Evolutionary conservation across 2,797 vertebrate species (phyloP).

Genomic region (Xenentodon cancila): DNA sequence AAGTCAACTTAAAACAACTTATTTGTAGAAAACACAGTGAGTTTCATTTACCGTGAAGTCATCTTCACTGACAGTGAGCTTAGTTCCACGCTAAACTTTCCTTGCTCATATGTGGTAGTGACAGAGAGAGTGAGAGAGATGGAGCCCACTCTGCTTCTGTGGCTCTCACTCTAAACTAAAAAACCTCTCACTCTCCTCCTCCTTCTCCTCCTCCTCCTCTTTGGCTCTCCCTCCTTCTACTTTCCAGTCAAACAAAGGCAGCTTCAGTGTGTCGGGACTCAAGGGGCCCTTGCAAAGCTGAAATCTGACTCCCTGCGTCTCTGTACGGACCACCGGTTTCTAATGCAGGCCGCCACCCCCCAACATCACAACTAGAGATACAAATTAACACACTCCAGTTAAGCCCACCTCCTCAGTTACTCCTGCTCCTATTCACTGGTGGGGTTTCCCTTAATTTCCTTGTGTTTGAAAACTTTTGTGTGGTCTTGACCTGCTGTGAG

Average conservation of each 20-base stretch:
- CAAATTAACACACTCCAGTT: conserved; percentile 69
- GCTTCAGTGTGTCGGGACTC: conserved; percentile 85
- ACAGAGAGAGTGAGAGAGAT: conserved; percentile 53
- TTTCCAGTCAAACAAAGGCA: conserved; percentile 88
- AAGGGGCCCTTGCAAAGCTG: conserved; percentile 80
- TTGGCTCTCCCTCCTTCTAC: conserved; percentile 44
- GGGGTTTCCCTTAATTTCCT: conserved; percentile 54
- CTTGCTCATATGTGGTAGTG: conserved; percentile 60
- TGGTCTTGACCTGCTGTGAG: conserved; percentile 45
- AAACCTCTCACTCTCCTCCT: conserved; percentile 47
- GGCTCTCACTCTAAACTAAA: conserved; percentile 54
- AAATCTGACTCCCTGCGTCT: conserved; percentile 85
- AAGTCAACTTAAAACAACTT: conserved; percentile 4
- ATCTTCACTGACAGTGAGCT: conserved; percentile 68
- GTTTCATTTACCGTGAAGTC: conserved; percentile 71
- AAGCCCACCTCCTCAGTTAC: conserved; percentile 46
- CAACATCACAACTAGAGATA: conserved; percentile 62
- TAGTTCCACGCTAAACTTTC: conserved; percentile 53
- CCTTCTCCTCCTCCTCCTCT: conserved; percentile 27
- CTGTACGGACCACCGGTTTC: conserved; percentile 72
- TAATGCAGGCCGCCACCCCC: conserved; percentile 68
- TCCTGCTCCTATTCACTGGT: conserved; percentile 34
- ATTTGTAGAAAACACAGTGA: not conserved
- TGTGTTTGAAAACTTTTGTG: conserved; percentile 21
- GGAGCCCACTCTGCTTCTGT: conserved; percentile 68